A percentile compares a stretch with the other conserved stretches of the same genome.
These are phyloP conservation scores for Choristoneura fumiferana DNA, from an alignment of 1,140 invertebrate species.

Conservation along the genomic window DNA sequence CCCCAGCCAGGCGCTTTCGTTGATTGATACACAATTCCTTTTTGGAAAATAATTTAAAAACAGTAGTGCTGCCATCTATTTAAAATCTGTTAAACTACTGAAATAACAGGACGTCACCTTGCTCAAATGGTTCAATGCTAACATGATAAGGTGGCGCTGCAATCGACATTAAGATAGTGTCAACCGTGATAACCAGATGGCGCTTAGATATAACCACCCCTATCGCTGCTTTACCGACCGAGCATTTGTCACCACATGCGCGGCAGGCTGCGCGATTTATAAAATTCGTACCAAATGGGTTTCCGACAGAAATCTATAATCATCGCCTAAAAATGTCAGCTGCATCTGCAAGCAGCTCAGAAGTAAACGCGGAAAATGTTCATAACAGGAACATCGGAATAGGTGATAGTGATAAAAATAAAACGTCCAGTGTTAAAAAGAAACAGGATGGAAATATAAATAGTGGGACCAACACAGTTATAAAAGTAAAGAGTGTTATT, in stretches of 20 bases:
- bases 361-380: constrained; percentile 46
- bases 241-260: constrained; percentile 53
- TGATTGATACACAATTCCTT: too few species aligned
- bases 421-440: constrained; percentile 55
- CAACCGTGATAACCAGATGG: constrained; percentile 40
- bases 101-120: too few species aligned
- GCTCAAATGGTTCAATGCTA: too few species aligned
- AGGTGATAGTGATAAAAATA: constrained; percentile 40
- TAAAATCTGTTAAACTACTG: too few species aligned
- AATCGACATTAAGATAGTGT: background rate
- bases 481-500: constrained; percentile 73
- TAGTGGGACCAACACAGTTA: constrained; percentile 43
- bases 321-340: constrained; percentile 65
- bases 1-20: too few species aligned
- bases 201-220: constrained; percentile 23
- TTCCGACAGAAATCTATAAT: constrained; percentile 71
- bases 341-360: constrained; percentile 39
- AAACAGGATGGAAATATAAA: constrained; percentile 36
- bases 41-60: too few species aligned
- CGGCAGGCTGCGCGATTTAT: constrained; percentile 71
- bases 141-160: background rate
- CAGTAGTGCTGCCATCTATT: too few species aligned
- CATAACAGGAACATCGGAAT: constrained; percentile 36
- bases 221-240: constrained; percentile 44
- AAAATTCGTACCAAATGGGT: constrained; percentile 71